phyloP scores from a whole-genome alignment of 2,888 invertebrate genomes.

The Athalia rosae region DNA sequence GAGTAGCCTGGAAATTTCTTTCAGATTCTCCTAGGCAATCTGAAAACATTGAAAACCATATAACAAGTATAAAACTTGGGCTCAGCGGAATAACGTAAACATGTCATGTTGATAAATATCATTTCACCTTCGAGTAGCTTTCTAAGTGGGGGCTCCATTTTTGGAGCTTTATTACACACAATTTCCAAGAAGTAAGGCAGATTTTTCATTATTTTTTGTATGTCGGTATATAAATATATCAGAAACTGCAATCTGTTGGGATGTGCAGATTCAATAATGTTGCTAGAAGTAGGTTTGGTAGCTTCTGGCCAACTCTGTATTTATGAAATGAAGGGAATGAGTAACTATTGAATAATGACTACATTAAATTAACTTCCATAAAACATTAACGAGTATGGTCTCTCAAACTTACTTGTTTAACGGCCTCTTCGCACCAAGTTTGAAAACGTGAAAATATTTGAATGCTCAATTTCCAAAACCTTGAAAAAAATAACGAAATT shows the following conservation, averaged over 20 bases:
- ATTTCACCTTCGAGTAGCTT: conserved; percentile 63
- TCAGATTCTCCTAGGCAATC: conserved; percentile 57
- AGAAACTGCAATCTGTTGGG: conserved; percentile 62
- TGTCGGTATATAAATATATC: conserved; percentile 72
- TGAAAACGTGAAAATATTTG: conserved; percentile 88
- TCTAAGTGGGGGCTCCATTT: conserved; percentile 53
- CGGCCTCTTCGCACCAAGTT: conserved; percentile 79
- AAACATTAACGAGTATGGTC: conserved; percentile 6
- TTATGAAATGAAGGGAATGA: conserved; percentile 23
- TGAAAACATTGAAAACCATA: conserved; percentile 41
- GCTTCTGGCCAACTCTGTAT: conserved; percentile 61
- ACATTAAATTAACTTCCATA: neutral
- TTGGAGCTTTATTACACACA: conserved; percentile 60
- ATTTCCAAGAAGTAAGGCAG: conserved; percentile 64
- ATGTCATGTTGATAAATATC: neutral
- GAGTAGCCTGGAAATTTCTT: conserved; percentile 47
- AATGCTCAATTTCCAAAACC: conserved; percentile 92
- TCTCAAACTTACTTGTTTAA: conserved; percentile 60
- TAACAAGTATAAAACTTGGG: neutral
- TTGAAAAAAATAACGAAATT: conserved; percentile 62
- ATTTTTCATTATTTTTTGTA: conserved; percentile 66
- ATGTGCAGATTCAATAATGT: conserved; percentile 56
- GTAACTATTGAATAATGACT: conserved; percentile 24
- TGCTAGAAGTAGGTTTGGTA: conserved; percentile 57
- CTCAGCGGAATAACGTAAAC: neutral